Evolutionary conservation across 2,797 vertebrate genomes (phyloP), one percentile per base, ranked within the genome.

Genomic region (Danio kyathit): DNA sequence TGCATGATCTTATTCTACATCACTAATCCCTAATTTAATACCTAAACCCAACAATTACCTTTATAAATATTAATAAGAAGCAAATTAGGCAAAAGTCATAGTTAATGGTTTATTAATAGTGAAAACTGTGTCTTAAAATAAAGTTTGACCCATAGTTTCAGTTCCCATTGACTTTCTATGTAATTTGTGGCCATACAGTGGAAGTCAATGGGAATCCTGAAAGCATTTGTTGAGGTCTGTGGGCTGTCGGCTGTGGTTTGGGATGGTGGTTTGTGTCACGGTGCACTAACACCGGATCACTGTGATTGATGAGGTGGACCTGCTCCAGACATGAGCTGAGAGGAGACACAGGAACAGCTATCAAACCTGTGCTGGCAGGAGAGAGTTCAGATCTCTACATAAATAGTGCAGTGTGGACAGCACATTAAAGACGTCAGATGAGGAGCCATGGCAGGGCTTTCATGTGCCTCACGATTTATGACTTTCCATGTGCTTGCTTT

Each of bases 341-440:
- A 40, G 46, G 72, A 92, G 90, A 88, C 91, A 92, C 91, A 91
- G 83, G 87, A 82, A 85, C 63, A 83, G 76, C 89, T 90, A 91
- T 92, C 90, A 93, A 91, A 89, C 48, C 57, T 82, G 81, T 76
- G 69, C 82, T 85, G 90, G 86, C 86, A 80, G 83, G 89, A 84
- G 86, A 79, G 7, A 75, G 74, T 71, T 81, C 61, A 64, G 77
- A 82, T 89, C 86, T 88, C 87, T 86, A 89, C 91, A 93, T 92
- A 90, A 94, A 93, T 90, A 90, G 90, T 83, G 77, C 80, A 29
- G 59, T 71, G 81, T 44, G 89, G 86, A 90, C 82, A 75, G 88
- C 86, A 91, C 90, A 91, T 93, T 92, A 93, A 92, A 93, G 92
- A 87, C 67, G 88, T 92, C 93, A 92, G 84, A 86, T 85, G 83